phyloP scores from a whole-genome alignment of 1,140 invertebrate species.

The Zaprionus kolodkinae region DNA sequence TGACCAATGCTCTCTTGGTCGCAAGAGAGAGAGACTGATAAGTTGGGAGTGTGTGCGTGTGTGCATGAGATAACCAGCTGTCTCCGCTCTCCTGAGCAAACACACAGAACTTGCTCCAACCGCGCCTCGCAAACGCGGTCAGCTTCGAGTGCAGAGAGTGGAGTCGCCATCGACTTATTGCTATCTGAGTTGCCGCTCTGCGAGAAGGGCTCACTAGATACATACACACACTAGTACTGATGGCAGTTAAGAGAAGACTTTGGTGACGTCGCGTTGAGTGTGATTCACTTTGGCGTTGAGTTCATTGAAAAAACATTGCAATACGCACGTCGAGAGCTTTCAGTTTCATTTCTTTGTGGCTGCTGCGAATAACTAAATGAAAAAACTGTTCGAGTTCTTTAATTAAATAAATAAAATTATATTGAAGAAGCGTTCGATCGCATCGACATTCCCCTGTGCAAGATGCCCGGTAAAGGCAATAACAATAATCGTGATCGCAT shows the following conservation, averaged over 20 bases:
- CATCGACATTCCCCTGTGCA: conserved; percentile 49
- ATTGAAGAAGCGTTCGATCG: conserved; percentile 24
- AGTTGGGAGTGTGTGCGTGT: background rate
- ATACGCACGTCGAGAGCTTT: conserved; percentile 26
- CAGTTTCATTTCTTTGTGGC: conserved; percentile 17
- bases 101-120: conserved; percentile 26
- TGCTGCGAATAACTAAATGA: conserved; percentile 7
- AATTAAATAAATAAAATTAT: conserved; percentile 1
- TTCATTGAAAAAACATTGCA: conserved; percentile 31
- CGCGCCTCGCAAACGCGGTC: conserved; percentile 30
- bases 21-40: conserved; percentile 33
- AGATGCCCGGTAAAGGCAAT: conserved; percentile 61
- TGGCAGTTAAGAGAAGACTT: conserved; percentile 26
- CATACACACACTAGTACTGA: conserved; percentile 14
- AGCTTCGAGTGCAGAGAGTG: background rate
- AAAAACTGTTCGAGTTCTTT: background rate
- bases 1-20: conserved; percentile 15
- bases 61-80: conserved; percentile 23
- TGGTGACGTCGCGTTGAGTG: conserved; percentile 30
- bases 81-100: conserved; percentile 23
- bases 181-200: conserved; percentile 24
- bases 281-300: conserved; percentile 36
- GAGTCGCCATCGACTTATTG: conserved; percentile 12
- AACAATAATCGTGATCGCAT: conserved; percentile 78
- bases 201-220: conserved; percentile 44